Base-by-base conservation (phyloP, 2,888 invertebrate genomes). In the Erebia aethiops region DNA sequence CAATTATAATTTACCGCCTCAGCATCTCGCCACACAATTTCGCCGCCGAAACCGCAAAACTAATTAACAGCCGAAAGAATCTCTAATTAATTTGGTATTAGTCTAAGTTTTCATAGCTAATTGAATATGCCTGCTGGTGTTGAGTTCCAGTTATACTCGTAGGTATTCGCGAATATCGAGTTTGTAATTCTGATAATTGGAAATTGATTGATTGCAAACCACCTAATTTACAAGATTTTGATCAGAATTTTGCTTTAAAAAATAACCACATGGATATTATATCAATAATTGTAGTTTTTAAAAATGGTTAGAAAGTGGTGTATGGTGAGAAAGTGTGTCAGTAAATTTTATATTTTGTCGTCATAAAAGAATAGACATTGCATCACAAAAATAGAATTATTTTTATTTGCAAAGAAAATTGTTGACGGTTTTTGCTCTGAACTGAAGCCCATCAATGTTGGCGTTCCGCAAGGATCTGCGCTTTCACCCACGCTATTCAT, bases 71-170 rank as follows among this genome's bases (percentile, higher is more conserved):
- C 26, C 70, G 70, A 79, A 79, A 79, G 78, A 82, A 79, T 72
- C 74, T 61, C 74, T 71, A 79, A 78, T 77, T 77, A 79, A 76
- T 72, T 74, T 57, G 67, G 67, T 71, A 73, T 79, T 78, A 81
- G 75, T 76, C 73, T 77, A 80, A 82, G 84, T 83, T 85, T 80
- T 82, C 81, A 82, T 80, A 82, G 78, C 79, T 85, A 83, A 87
- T 85, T 85, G 85, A 78, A 77, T 73, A 74, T 69, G 70, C 71
- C 62, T 64, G 66, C 71, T 70, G 61, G 71, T 75, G 73, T 77
- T 74, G 77, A 70, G 73, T 76, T 73, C 72, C 70, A 69, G 72
- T 74, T 75, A 61, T 67, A 69, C 26, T 63, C 49, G 62, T 26
- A 49, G 71, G 70, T 69, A 68, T 70, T 71, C 65, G 52, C 60